Evolutionary conservation across 2,113 vertebrate species (phyloP), one percentile per base, ranked within the genome.

Genomic region (Phasianus colchicus): DNA sequence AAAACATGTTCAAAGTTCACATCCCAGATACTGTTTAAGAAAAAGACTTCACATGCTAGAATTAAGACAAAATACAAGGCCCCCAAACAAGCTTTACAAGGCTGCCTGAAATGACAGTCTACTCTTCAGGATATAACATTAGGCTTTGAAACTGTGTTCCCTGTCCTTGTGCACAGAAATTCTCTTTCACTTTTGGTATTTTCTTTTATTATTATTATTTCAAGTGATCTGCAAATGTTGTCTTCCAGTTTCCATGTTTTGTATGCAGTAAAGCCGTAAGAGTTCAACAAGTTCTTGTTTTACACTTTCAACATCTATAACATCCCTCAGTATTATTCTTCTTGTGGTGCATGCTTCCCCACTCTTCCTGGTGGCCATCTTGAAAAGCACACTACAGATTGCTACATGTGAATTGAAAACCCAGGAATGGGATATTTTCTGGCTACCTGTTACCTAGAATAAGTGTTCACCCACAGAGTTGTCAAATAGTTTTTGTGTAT

Each of bases 1-100:
- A 89, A 93, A 95, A 78, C 48, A 61, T 3, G 65, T 81, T 85
- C 74, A 83, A 95, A 96, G 96, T 97, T 97, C 94, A 93, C 42
- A 58, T 64, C 67, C 61, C 50, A 86, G 69, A 91, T 65, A 83
- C 32, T 19, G 69, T 45, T 84, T 77, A 67, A 16, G 54, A 91
- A 83, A 73, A 78, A 86, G 17, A 82, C 95, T 83, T 85, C 45
- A 95, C 94, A 90, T 21, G 30, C 61, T 77, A 55, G 9, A 15
- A 94, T 86, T 81, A 92, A 92, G 71, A 86, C 57, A 84, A 95
- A 95, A 92, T 18, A 91, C 29, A 24, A 67, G 69, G 38, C 54
- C 55, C 48, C 61, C 58, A 84, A 83, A 88, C 34, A 90, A 92
- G 83, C 21, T 50, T 63, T 67, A 65, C 6, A 34, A 71, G 67